Percentiles rank a stretch among this genome's conserved stretches.
Evolutionary conservation across 1,140 invertebrate species (phyloP).

Genomic region (Lepidurus couesii): DNA sequence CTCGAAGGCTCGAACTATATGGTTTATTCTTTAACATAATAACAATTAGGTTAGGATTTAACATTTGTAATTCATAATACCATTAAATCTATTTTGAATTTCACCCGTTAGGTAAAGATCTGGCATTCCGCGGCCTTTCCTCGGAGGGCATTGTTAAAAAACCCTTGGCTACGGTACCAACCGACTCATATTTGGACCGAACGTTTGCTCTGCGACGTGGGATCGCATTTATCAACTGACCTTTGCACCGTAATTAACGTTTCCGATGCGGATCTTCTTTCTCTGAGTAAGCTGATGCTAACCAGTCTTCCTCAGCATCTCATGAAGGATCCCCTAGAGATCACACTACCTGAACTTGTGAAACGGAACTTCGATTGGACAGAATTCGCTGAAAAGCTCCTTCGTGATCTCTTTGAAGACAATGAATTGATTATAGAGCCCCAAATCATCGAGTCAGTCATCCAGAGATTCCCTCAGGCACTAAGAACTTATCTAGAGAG

Average conservation of each 20-base stretch:
- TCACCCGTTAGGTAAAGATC: neutral
- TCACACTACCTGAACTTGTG: neutral
- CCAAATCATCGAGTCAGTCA: neutral
- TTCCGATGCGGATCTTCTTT: neutral
- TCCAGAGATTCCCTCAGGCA: neutral
- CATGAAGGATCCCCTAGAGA: neutral
- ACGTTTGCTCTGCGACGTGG: neutral
- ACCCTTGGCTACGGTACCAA: neutral
- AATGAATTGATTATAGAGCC: neutral
- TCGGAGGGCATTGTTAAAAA: neutral
- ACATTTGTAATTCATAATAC: no score
- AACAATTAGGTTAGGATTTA: no score
- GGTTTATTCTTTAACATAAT: no score
- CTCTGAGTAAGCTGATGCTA: neutral
- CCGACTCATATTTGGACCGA: constrained; percentile 3
- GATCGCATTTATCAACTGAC: neutral
- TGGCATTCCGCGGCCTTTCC: neutral
- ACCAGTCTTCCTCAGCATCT: neutral
- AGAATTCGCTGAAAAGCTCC: neutral
- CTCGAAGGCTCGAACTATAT: no score
- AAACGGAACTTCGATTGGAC: neutral
- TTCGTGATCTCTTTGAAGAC: neutral
- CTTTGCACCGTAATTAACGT: neutral
- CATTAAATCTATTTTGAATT: no score
- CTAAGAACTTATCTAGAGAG: neutral